Conservation (phyloP, 2,113 vertebrate species). For the Daboia siamensis region DNA sequence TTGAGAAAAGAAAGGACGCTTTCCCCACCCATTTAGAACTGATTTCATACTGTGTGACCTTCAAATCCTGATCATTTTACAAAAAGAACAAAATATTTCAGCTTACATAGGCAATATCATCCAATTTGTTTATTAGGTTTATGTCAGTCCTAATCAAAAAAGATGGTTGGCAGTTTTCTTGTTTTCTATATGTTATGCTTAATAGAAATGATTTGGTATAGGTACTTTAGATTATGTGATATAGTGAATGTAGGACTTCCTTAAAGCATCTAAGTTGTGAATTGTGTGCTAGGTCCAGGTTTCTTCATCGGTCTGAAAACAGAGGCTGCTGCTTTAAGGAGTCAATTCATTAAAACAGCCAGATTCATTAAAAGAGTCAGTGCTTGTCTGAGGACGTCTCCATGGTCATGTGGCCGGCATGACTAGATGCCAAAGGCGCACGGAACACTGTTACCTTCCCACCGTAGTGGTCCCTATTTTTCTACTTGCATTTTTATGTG, state of each 20-base stretch:
- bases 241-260: neutral
- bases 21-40: neutral
- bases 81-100: neutral
- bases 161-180: neutral
- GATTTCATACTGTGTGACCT: fast-evolving
- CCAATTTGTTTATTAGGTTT: neutral
- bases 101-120: neutral
- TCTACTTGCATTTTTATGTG: too few species aligned
- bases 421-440: too few species aligned
- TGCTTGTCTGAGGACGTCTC: too few species aligned
- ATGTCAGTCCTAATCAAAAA: neutral
- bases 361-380: neutral
- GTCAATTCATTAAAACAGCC: neutral
- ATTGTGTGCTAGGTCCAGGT: neutral
- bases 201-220: neutral
- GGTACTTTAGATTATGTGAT: neutral
- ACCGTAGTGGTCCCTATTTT: too few species aligned
- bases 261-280: neutral
- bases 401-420: too few species aligned
- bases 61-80: neutral
- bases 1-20: neutral
- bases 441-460: too few species aligned
- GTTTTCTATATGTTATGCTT: neutral
- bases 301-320: neutral
- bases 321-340: neutral